A percentile compares a stretch with the other conserved stretches of the same genome.
phyloP scores from a whole-genome alignment of 1,140 invertebrate species.

The Drosophila athabasca region DNA sequence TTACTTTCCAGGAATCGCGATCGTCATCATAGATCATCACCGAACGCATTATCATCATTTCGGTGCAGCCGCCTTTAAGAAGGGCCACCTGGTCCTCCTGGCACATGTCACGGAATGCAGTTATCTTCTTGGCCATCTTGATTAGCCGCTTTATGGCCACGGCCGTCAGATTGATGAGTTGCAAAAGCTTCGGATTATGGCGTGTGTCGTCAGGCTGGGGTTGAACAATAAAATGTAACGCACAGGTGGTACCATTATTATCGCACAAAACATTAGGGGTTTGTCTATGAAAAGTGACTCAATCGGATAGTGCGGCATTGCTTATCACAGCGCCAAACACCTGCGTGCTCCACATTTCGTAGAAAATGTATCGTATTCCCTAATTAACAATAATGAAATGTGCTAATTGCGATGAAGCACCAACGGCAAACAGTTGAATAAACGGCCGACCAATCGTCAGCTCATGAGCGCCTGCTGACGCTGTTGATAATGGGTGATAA shows the following conservation, averaged over 20 bases:
- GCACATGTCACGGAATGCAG: slow-evolving; percentile 94
- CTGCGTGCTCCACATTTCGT: slow-evolving; percentile 61
- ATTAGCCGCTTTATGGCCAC: slow-evolving; percentile 94
- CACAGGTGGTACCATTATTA: slow-evolving; percentile 47
- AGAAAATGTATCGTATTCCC: slow-evolving; percentile 70
- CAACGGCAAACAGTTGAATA: slow-evolving; percentile 60
- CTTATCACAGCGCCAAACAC: slow-evolving; percentile 62
- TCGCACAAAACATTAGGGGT: slow-evolving; percentile 27
- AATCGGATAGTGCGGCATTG: slow-evolving; percentile 24
- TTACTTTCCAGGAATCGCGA: slow-evolving; percentile 92
- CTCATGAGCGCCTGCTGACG: slow-evolving; percentile 70
- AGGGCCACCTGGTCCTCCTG: slow-evolving; percentile 95
- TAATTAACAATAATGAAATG: slow-evolving; percentile 74
- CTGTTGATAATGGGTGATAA: slow-evolving; percentile 70
- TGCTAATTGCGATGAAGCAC: slow-evolving; percentile 71
- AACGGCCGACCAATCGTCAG: slow-evolving; percentile 21
- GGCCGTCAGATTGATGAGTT: slow-evolving; percentile 95
- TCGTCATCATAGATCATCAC: slow-evolving; percentile 94
- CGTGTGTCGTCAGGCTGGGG: slow-evolving; percentile 85
- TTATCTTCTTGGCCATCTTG: slow-evolving; percentile 96
- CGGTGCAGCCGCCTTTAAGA: slow-evolving; percentile 89
- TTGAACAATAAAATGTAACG: slow-evolving; percentile 35
- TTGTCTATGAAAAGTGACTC: slow-evolving; percentile 49
- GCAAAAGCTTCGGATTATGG: slow-evolving; percentile 90
- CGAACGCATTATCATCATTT: slow-evolving; percentile 96